Evolutionary conservation across 2,888 invertebrate species (phyloP), one percentile per base, ranked within the genome.

Genomic region (Drosophila subquinaria): DNA sequence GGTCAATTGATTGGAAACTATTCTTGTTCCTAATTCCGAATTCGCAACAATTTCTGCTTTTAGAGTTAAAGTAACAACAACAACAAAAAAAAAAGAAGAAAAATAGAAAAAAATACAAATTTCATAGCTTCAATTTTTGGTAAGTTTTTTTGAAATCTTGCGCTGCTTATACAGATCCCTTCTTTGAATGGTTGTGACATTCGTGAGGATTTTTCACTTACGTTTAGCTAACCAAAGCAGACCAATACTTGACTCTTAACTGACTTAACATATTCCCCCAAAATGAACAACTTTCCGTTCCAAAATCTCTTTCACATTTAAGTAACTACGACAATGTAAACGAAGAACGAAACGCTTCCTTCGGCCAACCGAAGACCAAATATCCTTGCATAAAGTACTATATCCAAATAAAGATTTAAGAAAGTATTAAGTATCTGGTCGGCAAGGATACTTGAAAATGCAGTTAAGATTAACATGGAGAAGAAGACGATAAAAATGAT

Each of bases 111-210:
- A 47, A 27, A 27, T 33, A 11, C 52, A 45, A 33, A 35, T 43
- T 10, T 52, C 23, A 3, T 5, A 10, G 20, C 10, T 35, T 17
- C 3, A 13, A 10, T 42, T 56, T 17, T 30, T 38, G 42, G 42
- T 71, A 17, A 33, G 23, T 53, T 53, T 42, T 42, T 4, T 15
- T 11, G 3, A 38, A 36, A n/a, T 60, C 56, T 23, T 40, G 45
- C 53, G 50, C 45, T 47, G 42, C 38, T 63, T 60, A 63, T 51
- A 23, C 40, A 40, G 45, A 33, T 68, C 67, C 68, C 69, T 83
- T 77, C 65, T 73, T 88, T 85, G 52, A 68, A 77, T 57, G 83
- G 88, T 83, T 83, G 83, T 83, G 83, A 82, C 72, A 56, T 76
- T 66, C 56, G 42, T 61, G 55, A 53, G 30, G 45, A 61, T 11